A percentile compares a stretch with the other conserved stretches of the same genome.
Evolutionary conservation across 2,113 vertebrate genomes (phyloP).

Genomic region (Indicator indicator): DNA sequence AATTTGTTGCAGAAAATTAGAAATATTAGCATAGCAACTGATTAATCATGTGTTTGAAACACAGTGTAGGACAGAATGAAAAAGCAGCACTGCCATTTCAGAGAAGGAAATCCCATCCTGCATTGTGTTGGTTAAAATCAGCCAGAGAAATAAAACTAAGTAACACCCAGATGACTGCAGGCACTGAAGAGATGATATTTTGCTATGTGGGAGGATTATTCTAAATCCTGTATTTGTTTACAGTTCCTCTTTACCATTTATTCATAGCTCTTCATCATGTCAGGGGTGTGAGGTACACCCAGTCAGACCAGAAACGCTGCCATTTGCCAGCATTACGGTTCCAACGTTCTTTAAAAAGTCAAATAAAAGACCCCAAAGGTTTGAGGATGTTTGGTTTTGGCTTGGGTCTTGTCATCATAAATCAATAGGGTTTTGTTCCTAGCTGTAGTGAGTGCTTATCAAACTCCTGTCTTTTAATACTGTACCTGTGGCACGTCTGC

Average conservation of each 20-base stretch:
- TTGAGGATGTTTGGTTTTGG: background rate
- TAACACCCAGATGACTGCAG: background rate
- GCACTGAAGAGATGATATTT: background rate
- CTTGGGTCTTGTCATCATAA: background rate
- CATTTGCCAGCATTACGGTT: background rate
- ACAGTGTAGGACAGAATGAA: background rate
- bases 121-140: constrained; percentile 3
- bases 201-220: background rate
- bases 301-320: background rate
- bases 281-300: background rate
- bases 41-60: constrained; percentile 17
- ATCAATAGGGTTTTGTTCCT: constrained; percentile 15
- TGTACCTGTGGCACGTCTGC: background rate
- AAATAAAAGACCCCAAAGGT: background rate
- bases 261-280: background rate
- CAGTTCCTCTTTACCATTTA: background rate
- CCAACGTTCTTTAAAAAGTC: background rate
- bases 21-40: background rate
- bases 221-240: background rate
- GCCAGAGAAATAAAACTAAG: background rate
- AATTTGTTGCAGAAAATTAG: constrained; percentile 20
- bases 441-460: background rate
- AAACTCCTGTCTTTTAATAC: background rate
- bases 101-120: background rate
- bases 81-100: background rate